Evolutionary conservation across 2,888 invertebrate genomes (phyloP), one percentile per base, ranked within the genome.

Genomic region (Dioctria linearis): DNA sequence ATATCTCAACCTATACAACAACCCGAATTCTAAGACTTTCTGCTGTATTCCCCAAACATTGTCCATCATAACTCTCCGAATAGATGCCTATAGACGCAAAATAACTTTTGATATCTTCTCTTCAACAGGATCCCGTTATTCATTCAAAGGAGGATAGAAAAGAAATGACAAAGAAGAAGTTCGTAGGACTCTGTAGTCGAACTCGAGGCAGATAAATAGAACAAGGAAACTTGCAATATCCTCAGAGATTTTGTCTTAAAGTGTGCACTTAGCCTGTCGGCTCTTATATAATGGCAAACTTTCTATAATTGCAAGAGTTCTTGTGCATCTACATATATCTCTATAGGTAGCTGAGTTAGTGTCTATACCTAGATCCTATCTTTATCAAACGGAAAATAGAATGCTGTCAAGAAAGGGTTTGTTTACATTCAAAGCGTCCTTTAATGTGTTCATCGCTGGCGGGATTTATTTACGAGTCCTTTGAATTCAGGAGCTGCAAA

Each of bases 161-260:
- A 25, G 25, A 25, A 25, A 25, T 2, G 25, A 25, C 25, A 25
- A 25, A 25, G 25, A 25, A 25, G 25, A 25, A 25, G 25, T 25
- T 25, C 25, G 25, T 25, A 25, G 25, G 25, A 25, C 25, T 25
- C 25, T 25, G 25, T 25, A 25, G 25, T 25, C 25, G 25, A 25
- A 25, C 25, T 25, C 25, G 25, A 25, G 25, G 25, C 25, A 25
- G 25, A 25, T 25, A 25, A 42, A 65, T 65, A 42, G 42, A 67
- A 67, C 67, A 67, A 51, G 71, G 71, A 51, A 71, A 54, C 71
- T 71, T 54, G 49, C 71, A 71, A 71, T 71, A 71, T 71, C 71
- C 71, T 51, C 54, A 46, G 49, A 71, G 71, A 71, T 54, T 71
- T 71, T 71, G 51, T 71, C 71, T 51, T 71, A 51, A 46, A 71